Evolutionary conservation across 2,113 vertebrate genomes (phyloP).

Genomic region (Chlamydotis undulata): DNA sequence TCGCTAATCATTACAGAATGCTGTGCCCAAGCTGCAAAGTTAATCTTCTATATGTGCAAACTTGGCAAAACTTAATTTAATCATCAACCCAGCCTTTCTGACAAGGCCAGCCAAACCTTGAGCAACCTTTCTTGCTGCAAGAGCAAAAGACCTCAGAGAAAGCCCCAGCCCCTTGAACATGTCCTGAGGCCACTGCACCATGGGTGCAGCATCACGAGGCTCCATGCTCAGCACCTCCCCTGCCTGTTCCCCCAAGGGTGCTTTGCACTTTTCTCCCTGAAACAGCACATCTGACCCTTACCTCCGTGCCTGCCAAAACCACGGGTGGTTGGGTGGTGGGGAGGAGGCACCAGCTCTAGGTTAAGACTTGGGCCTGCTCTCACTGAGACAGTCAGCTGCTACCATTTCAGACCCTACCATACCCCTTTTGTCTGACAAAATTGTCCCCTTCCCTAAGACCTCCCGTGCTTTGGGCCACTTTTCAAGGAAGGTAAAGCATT

Average conservation of each 20-base stretch:
- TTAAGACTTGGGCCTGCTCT: neutral
- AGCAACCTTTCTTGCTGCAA: neutral
- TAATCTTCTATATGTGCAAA: neutral
- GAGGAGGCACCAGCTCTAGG: neutral
- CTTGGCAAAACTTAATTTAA: neutral
- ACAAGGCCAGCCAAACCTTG: neutral
- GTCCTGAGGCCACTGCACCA: fast-evolving
- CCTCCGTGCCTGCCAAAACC: neutral
- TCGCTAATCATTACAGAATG: neutral
- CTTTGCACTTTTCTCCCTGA: neutral
- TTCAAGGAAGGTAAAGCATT: constrained; percentile 2
- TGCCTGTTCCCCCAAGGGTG: neutral
- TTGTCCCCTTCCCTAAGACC: neutral
- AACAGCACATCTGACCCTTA: neutral
- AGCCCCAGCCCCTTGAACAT: neutral
- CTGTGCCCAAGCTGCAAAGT: neutral
- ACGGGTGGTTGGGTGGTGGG: neutral
- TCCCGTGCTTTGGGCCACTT: neutral
- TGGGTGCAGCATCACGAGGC: neutral
- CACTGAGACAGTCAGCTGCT: neutral
- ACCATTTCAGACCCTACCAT: neutral
- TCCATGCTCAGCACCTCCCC: neutral
- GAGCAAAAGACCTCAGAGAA: neutral
- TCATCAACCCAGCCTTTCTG: neutral
- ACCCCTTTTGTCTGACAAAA: neutral